phyloP scores from a whole-genome alignment of 1,140 invertebrate genomes.

The Lordiphosa collinella region DNA sequence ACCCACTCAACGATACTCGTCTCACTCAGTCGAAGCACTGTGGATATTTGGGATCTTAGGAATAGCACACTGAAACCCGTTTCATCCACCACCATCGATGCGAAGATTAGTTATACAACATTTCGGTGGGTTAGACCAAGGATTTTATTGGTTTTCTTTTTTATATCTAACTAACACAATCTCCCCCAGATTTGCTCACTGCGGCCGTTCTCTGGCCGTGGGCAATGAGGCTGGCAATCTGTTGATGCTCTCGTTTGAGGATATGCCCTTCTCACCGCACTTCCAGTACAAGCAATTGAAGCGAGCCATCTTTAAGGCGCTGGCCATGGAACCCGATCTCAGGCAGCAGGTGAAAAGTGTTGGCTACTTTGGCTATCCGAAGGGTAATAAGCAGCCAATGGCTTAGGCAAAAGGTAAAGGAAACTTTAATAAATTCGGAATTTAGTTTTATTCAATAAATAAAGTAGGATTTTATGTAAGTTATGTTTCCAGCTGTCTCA shows the following conservation, averaged over 20 bases:
- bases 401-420: slow-evolving; percentile 7
- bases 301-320: slow-evolving; percentile 82
- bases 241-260: slow-evolving; percentile 84
- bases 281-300: slow-evolving; percentile 83
- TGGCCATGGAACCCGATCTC: slow-evolving; percentile 83
- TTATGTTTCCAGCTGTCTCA: no score
- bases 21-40: slow-evolving; percentile 85
- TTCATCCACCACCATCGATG: slow-evolving; percentile 79
- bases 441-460: no score
- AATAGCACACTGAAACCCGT: slow-evolving; percentile 84
- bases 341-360: slow-evolving; percentile 82
- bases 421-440: slow-evolving; percentile 4
- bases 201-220: slow-evolving; percentile 84
- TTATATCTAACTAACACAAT: no score
- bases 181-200: slow-evolving; percentile 81
- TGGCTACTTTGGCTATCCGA: slow-evolving; percentile 71
- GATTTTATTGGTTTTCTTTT: neutral
- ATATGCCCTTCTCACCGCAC: slow-evolving; percentile 85
- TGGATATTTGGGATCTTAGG: slow-evolving; percentile 87
- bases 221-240: slow-evolving; percentile 84
- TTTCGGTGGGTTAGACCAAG: slow-evolving; percentile 44
- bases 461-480: no score
- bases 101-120: slow-evolving; percentile 71
- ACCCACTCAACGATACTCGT: slow-evolving; percentile 91
- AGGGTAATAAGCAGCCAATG: slow-evolving; percentile 25